These are phyloP conservation scores for Epinephelus cyanopodus DNA, from an alignment of 2,113 vertebrate genomes.

Conservation along the genomic window DNA sequence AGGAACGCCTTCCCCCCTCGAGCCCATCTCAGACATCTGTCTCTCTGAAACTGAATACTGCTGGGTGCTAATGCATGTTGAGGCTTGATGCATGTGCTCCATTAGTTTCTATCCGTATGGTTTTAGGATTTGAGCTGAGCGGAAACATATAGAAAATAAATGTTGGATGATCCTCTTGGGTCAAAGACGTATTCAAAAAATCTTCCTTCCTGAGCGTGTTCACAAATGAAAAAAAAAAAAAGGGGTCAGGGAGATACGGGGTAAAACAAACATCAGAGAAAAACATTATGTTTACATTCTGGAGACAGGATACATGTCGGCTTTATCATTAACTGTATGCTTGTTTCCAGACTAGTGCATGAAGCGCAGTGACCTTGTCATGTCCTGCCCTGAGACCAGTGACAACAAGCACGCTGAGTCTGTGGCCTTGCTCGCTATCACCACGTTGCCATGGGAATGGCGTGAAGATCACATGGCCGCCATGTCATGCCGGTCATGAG, in stretches of 20 bases:
- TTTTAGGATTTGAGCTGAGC: background rate
- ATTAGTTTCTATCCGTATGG: conserved; percentile 41
- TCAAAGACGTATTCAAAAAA: background rate
- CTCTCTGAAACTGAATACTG: conserved; percentile 63
- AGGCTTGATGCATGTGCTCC: conserved; percentile 33
- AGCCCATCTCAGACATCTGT: conserved; percentile 59
- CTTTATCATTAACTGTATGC: conserved; percentile 29
- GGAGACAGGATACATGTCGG: background rate
- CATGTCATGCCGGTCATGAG: conserved; percentile 62
- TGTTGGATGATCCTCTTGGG: background rate
- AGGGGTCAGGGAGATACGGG: background rate
- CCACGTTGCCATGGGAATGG: conserved; percentile 8
- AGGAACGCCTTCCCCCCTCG: conserved; percentile 28
- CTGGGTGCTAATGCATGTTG: conserved; percentile 52
- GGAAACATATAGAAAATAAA: conserved; percentile 12
- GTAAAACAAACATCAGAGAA: background rate
- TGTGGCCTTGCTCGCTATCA: conserved; percentile 15
- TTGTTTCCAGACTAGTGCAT: background rate
- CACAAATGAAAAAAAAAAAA: background rate
- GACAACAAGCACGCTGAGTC: conserved; percentile 5
- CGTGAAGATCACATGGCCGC: conserved; percentile 57
- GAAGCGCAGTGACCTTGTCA: conserved; percentile 16
- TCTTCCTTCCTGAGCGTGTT: background rate
- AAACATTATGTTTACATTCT: conserved; percentile 10
- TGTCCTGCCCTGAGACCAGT: background rate